These are phyloP conservation scores for Vulpes ferrilata DNA, from an alignment of 2,113 vertebrate species.

Conservation along the genomic window DNA sequence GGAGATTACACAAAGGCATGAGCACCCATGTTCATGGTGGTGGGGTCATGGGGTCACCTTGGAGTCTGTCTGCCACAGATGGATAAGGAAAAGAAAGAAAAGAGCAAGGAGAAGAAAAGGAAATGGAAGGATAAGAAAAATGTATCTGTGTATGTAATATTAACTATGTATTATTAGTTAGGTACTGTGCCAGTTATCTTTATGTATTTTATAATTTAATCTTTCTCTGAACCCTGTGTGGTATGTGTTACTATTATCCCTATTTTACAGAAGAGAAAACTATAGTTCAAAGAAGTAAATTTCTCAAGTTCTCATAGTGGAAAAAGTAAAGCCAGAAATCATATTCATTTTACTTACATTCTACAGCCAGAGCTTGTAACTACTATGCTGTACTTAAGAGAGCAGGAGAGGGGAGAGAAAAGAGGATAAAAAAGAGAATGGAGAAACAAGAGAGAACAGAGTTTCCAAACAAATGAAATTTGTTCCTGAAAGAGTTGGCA, in stretches of 20 bases:
- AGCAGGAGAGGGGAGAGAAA: neutral
- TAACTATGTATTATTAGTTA: neutral
- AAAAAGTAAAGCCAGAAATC: conserved; percentile 29
- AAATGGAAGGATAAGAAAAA: neutral
- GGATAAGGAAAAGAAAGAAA: neutral
- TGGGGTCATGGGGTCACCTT: neutral
- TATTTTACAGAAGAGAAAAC: conserved; percentile 39
- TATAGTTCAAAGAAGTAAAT: neutral
- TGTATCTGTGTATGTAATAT: neutral
- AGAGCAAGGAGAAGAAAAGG: neutral
- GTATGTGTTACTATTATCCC: neutral
- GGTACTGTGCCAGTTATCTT: neutral
- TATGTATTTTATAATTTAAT: neutral
- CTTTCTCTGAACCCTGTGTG: neutral
- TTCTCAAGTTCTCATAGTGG: neutral
- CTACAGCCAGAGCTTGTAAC: neutral
- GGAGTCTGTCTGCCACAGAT: neutral
- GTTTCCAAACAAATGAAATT: conserved; percentile 40
- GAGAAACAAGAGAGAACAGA: neutral
- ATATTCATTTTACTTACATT: neutral
- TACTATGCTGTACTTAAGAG: neutral
- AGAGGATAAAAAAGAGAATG: neutral
- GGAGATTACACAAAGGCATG: neutral
- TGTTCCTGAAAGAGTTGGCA: conserved; percentile 40
- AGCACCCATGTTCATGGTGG: neutral